Base-by-base conservation (phyloP, 2,888 invertebrate genomes). In the Zaprionus bogoriensis region DNA sequence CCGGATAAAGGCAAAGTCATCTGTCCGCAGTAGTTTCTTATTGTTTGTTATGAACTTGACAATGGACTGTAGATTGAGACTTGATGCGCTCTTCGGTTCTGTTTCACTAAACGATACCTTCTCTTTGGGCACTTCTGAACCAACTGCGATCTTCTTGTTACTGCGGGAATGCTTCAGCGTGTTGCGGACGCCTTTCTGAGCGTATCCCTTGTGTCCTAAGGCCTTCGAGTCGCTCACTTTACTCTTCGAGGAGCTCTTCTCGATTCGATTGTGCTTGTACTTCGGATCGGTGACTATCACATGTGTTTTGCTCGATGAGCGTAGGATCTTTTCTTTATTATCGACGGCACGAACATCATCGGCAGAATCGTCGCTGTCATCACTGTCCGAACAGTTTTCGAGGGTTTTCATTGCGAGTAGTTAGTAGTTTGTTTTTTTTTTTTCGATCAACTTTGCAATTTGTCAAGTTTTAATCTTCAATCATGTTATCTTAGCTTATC, bases 211-310 rank as follows among this genome's bases (percentile, higher is more conserved):
- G 17, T 41, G 47, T 17, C 87, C 42, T 1, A 30, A 25, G 5
- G 50, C 23, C 20, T 45, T 36, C 19, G 55, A 48, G 32, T 74
- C 78, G n/a, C 64, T 47, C 1, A 90, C 73, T 81, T 89, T 90
- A 4, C 81, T 84, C 62, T 89, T 89, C 4, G 42, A 90, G 7
- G 89, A 87, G 57, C 89, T 89, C 65, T 89, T 90, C 68, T 88
- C 88, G 25, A 90, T 87, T 28, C 90, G 89, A 76, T 89, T 90
- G 38, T 88, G 88, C 57, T 88, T 89, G 39, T 86, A 90, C 63
- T 90, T 90, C 1, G 87, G 87, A 87, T 90, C 90, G 27, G 88
- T 89, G 23, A 89, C 72, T 10, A 90, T 55, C 17, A 88, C 78
- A 70, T 89, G 89, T 54, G 88, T 88, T 69, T 89, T 89, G 54